Conservation (phyloP, 1,140 invertebrate species). For the Apocrypta bakeri region DNA sequence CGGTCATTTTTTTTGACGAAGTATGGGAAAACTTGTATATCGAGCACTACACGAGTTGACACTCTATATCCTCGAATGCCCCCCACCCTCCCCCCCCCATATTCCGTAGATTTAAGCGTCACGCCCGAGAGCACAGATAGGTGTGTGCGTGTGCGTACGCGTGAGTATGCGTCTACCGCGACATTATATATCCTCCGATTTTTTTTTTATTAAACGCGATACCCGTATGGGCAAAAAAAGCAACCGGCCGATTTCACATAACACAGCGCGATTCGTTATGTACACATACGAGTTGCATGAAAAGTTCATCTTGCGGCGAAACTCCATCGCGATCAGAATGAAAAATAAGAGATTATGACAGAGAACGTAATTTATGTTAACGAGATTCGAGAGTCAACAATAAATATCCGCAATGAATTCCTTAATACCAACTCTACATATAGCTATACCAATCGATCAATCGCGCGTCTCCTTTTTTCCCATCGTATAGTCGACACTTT, state of each 20-base stretch:
- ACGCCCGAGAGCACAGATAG: not conserved
- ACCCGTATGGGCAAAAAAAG: not conserved
- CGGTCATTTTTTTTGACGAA: too few relatives aligned
- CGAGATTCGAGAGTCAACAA: not conserved
- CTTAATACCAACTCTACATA: too few relatives aligned
- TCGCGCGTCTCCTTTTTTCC: not conserved
- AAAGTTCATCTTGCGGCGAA: too few relatives aligned
- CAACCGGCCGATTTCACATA: not conserved
- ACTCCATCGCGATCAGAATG: too few relatives aligned
- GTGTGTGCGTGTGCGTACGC: not conserved
- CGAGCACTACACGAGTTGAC: not conserved
- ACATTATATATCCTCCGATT: not conserved
- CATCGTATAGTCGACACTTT: too few relatives aligned
- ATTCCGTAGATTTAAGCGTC: not conserved
- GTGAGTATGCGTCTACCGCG: not conserved
- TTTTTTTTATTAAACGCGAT: conserved; percentile 23
- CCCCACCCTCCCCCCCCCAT: not conserved
- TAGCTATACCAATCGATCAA: not conserved
- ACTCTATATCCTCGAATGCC: not conserved
- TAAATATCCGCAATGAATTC: not conserved
- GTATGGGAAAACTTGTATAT: not conserved
- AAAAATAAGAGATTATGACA: too few relatives aligned
- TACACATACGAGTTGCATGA: too few relatives aligned
- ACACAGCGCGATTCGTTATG: not conserved
- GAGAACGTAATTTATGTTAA: not conserved